These are phyloP conservation scores for Salvelinus sp. DNA, from an alignment of 2,113 vertebrate genomes.

Conservation along the genomic window DNA sequence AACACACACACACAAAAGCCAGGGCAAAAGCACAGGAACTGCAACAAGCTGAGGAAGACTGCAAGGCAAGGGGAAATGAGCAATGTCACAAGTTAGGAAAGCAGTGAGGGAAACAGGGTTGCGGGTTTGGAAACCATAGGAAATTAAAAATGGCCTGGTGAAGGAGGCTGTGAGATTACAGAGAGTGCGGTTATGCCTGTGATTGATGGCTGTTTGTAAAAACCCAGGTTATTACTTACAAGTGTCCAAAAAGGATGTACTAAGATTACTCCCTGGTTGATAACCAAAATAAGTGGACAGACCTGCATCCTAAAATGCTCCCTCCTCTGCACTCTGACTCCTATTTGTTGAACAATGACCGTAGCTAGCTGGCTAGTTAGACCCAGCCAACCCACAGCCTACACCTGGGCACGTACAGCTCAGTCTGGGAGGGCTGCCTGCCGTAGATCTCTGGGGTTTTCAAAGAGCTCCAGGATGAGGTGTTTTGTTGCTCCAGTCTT, in stretches of 20 bases:
- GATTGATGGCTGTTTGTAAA: slow-evolving; percentile 73
- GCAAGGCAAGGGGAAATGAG: slow-evolving; percentile 67
- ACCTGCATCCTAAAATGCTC: slow-evolving; percentile 17
- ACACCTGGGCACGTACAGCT: slow-evolving; percentile 8
- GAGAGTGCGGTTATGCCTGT: slow-evolving; percentile 60
- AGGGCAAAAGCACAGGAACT: not conserved
- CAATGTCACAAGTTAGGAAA: slow-evolving; percentile 70
- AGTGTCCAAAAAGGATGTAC: slow-evolving; percentile 45
- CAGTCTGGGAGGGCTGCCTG: not conserved
- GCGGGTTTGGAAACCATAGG: slow-evolving; percentile 63
- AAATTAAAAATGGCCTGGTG: slow-evolving; percentile 67
- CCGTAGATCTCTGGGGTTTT: slow-evolving; percentile 28
- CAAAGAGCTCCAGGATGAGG: slow-evolving; percentile 41
- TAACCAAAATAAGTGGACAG: slow-evolving; percentile 62
- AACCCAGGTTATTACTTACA: slow-evolving; percentile 68
- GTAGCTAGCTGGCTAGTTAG: not conserved
- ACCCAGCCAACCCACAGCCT: not conserved
- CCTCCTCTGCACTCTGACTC: not conserved
- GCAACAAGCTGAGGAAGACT: slow-evolving; percentile 32
- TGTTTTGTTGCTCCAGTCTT: slow-evolving; percentile 36
- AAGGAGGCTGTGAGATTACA: slow-evolving; percentile 72
- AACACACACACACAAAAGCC: slow-evolving; percentile 18
- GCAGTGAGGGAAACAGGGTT: slow-evolving; percentile 59
- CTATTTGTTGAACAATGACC: not conserved
- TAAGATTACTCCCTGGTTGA: slow-evolving; percentile 58